Conservation (phyloP, 2,113 vertebrate genomes). For the Apodemus speciosus region DNA sequence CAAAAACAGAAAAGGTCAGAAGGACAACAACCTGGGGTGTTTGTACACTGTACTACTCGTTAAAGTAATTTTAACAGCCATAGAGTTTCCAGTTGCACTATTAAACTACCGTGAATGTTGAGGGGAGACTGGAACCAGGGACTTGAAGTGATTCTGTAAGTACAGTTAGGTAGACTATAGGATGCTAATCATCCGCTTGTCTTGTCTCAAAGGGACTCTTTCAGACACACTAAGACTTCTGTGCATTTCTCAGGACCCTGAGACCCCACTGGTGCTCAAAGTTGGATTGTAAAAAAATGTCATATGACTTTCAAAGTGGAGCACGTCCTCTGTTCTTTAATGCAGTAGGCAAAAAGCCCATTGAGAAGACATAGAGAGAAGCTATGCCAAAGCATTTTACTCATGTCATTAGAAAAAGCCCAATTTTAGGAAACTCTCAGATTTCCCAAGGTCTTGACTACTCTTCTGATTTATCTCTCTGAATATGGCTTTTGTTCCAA, state of each 20-base stretch:
- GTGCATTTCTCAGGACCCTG: not conserved
- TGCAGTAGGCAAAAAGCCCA: not conserved
- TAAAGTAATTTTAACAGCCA: slow-evolving; percentile 12
- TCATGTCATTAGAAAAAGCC: not conserved
- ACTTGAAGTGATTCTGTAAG: not conserved
- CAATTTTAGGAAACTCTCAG: not conserved
- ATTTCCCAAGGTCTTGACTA: not conserved
- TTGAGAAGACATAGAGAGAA: not conserved
- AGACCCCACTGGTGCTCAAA: not conserved
- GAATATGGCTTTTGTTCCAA: not conserved
- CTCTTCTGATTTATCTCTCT: not conserved
- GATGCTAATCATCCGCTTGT: not conserved
- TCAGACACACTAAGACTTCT: not conserved
- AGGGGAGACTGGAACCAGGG: not conserved
- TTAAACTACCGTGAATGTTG: slow-evolving; percentile 1
- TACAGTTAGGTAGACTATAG: not conserved
- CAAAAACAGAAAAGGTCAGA: not conserved
- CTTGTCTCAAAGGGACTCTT: not conserved
- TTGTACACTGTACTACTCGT: not conserved
- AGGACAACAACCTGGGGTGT: not conserved
- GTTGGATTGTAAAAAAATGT: not conserved
- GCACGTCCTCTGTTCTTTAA: not conserved
- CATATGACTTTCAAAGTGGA: not conserved
- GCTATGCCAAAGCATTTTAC: not conserved
- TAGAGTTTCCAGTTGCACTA: not conserved